These are phyloP conservation scores for Andinoacara biseriatus DNA, from an alignment of 2,113 vertebrate genomes.

Conservation along the genomic window DNA sequence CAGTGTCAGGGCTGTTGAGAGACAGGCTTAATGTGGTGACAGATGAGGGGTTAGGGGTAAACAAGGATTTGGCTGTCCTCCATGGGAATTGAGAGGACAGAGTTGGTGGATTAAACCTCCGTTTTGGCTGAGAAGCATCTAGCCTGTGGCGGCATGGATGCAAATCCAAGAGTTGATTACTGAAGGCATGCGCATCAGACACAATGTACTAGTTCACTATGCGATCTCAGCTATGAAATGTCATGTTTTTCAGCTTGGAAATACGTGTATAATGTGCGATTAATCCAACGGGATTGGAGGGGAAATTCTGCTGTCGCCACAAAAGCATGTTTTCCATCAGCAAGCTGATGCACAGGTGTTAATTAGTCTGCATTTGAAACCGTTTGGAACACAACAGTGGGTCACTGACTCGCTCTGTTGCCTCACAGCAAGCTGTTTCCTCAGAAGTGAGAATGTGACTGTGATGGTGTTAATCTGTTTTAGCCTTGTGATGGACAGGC, in stretches of 20 bases:
- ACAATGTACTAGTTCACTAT: not conserved
- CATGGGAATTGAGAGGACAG: constrained; percentile 65
- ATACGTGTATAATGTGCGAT: not conserved
- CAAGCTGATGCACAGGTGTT: constrained; percentile 36
- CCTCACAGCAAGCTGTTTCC: constrained; percentile 43
- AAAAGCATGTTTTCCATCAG: not conserved
- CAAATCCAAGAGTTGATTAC: constrained; percentile 54
- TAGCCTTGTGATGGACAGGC: constrained; percentile 31
- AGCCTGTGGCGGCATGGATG: constrained; percentile 35
- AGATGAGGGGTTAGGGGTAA: constrained; percentile 71
- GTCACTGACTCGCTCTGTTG: constrained; percentile 36
- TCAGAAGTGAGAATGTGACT: constrained; percentile 58
- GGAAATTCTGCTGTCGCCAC: not conserved
- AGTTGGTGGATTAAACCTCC: constrained; percentile 65
- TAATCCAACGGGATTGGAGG: not conserved
- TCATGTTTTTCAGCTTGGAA: constrained; percentile 25
- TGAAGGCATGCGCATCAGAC: constrained; percentile 4
- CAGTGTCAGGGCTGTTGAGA: constrained; percentile 60
- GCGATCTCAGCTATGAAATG: constrained; percentile 29
- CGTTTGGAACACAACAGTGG: constrained; percentile 16
- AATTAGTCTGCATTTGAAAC: constrained; percentile 44
- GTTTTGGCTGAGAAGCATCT: constrained; percentile 63
- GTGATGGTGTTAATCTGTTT: constrained; percentile 53
- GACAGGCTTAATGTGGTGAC: constrained; percentile 66
- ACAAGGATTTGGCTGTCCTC: constrained; percentile 71